Base-by-base conservation (phyloP, 2,113 vertebrate genomes). In the Thalassarche chlororhynchos region DNA sequence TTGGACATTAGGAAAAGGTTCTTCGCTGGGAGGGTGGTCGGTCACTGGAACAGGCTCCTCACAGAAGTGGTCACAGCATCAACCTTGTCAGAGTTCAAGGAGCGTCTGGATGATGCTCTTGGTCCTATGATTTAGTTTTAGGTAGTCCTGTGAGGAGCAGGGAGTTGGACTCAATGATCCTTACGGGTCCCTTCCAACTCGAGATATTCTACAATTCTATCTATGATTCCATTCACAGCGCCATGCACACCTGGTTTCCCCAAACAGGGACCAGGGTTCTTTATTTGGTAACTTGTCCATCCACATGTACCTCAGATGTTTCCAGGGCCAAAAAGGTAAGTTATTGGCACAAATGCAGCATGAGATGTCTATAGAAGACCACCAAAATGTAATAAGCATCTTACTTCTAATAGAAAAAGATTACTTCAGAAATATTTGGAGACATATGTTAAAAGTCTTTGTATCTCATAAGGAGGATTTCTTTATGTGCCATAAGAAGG, bases 11-110 rank as follows among this genome's bases (percentile, higher is more conserved):
- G 9, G 49, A 57, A 51, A 44, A 85, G 6, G 26, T 14, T 70
- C 9, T 49, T 14, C 6, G 32, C 5, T 13, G 55, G 31, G 47
- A n/a, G 6, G 6, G 6, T 62, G 19, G 3, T 8, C 10, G 0
- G 23, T 31, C 12, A 16, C 26, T 62, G 57, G 20, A n/a, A 58
- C 34, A n/a, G 34, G 14, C 32, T 58, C 20, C 1, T 24, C 57
- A 60, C 34, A 14, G 34, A 60, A 60, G 21, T 2, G 31, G 17
- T 57, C 54, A 57, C 11, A 19, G 17, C 11, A 57, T 18, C 17
- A 57, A 32, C 18, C 54, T 18, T 57, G 31, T 32, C 54, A 57
- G 31, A 5, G 31, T 57, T 57, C 54, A 32, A 32, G 18, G 12
- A 32, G 54, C 5, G 11, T 32, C 54, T 32, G 17, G 11, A 57